Evolutionary conservation across 2,888 invertebrate genomes (phyloP).

Genomic region (Melinaea marsaeus): DNA sequence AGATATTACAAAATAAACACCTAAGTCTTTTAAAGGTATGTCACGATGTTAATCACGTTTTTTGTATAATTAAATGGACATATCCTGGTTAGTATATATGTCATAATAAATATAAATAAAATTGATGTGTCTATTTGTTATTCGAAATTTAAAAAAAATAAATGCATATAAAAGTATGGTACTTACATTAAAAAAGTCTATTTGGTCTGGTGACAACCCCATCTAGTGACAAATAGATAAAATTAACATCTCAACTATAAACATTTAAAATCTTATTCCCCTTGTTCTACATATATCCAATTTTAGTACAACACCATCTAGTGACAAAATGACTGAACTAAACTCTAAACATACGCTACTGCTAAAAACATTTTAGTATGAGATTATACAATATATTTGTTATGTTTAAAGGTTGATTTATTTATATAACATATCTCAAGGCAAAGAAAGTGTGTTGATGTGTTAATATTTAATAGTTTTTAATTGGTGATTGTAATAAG

Average conservation of each 20-base stretch:
- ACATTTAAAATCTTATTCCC: no score
- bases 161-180: no score
- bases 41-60: slow-evolving; percentile 22
- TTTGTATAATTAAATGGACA: slow-evolving; percentile 11
- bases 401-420: background rate
- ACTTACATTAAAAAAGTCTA: no score
- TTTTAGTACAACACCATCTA: no score
- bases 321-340: no score
- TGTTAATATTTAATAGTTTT: background rate
- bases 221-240: no score
- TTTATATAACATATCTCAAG: background rate
- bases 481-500: background rate
- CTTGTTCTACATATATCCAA: no score
- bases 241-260: no score
- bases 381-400: background rate
- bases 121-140: background rate
- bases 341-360: no score
- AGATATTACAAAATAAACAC: background rate
- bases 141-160: no score
- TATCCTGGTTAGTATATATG: slow-evolving; percentile 17
- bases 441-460: slow-evolving; percentile 1
- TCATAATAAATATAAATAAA: background rate
- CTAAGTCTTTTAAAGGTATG: slow-evolving; percentile 11
- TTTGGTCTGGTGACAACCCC: no score
- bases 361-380: no score